These are phyloP conservation scores for Zaprionus gabonicus DNA, from an alignment of 1,140 invertebrate genomes.

Conservation along the genomic window DNA sequence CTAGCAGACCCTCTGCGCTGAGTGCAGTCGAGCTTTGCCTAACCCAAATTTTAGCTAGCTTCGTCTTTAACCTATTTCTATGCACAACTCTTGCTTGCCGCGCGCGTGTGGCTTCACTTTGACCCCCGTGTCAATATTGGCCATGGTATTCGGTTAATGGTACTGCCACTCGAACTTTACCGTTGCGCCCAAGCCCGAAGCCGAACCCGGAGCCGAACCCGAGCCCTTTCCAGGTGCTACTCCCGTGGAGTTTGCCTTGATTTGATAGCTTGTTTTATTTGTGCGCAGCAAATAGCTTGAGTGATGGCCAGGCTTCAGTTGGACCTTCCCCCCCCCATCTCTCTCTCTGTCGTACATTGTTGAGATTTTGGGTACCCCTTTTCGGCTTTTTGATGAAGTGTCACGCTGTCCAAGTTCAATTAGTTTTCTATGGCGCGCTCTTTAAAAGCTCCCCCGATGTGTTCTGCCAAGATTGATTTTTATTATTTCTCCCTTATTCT, in stretches of 20 bases:
- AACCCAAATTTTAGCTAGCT: constrained; percentile 32
- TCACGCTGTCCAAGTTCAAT: constrained; percentile 82
- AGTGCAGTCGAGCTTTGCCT: constrained; percentile 25
- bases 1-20: constrained; percentile 22
- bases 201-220: background rate
- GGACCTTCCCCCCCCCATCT: constrained; percentile 5
- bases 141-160: constrained; percentile 36
- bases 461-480: constrained; percentile 74
- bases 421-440: constrained; percentile 73
- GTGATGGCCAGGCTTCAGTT: constrained; percentile 56
- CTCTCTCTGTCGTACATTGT: constrained; percentile 49
- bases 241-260: constrained; percentile 69
- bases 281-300: constrained; percentile 77
- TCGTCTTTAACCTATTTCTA: constrained; percentile 58
- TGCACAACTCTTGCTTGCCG: constrained; percentile 69
- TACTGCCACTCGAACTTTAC: constrained; percentile 46
- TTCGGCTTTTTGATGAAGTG: constrained; percentile 63
- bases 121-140: constrained; percentile 53
- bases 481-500: constrained; percentile 19
- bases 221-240: constrained; percentile 35
- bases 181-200: constrained; percentile 9
- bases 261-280: constrained; percentile 80
- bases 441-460: constrained; percentile 69
- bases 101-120: constrained; percentile 36
- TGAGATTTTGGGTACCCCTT: constrained; percentile 30